phyloP scores from a whole-genome alignment of 2,113 vertebrate species.

The Thryonomys swinderianus region DNA sequence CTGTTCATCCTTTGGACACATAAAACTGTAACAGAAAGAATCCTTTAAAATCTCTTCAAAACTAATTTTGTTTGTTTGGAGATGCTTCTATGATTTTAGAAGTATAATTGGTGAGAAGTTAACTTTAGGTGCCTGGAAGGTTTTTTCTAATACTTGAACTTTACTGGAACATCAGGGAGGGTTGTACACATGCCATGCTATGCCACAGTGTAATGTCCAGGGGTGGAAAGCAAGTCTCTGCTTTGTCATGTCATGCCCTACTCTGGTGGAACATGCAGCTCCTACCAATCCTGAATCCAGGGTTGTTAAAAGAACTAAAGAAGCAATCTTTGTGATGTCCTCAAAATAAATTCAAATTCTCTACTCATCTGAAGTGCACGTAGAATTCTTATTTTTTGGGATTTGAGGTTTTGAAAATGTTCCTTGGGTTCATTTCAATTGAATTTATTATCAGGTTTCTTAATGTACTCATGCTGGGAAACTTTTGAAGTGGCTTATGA shows the following conservation, averaged over 20 bases:
- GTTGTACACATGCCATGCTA: not conserved
- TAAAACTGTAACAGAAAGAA: not conserved
- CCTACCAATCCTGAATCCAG: not conserved
- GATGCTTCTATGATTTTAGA: not conserved
- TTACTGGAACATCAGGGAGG: not conserved
- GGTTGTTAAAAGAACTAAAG: not conserved
- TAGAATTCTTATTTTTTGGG: slow-evolving; percentile 39
- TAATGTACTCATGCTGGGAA: slow-evolving; percentile 28
- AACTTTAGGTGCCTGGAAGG: not conserved
- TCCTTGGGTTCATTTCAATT: slow-evolving; percentile 61
- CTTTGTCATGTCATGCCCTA: not conserved
- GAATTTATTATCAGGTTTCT: slow-evolving; percentile 69
- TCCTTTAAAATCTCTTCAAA: not conserved
- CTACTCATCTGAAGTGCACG: not conserved
- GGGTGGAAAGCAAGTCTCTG: not conserved
- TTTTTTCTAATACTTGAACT: not conserved
- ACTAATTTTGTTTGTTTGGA: not conserved
- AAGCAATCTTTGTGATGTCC: not conserved
- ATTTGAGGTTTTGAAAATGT: slow-evolving; percentile 57
- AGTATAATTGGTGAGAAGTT: not conserved
- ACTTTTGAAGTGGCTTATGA: slow-evolving; percentile 60
- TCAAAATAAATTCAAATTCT: slow-evolving; percentile 62
- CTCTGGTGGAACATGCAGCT: not conserved
- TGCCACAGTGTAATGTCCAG: not conserved
- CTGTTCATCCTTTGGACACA: not conserved